Conservation (phyloP, 2,888 invertebrate genomes). For the Drosophila pseudotakahashii region DNA sequence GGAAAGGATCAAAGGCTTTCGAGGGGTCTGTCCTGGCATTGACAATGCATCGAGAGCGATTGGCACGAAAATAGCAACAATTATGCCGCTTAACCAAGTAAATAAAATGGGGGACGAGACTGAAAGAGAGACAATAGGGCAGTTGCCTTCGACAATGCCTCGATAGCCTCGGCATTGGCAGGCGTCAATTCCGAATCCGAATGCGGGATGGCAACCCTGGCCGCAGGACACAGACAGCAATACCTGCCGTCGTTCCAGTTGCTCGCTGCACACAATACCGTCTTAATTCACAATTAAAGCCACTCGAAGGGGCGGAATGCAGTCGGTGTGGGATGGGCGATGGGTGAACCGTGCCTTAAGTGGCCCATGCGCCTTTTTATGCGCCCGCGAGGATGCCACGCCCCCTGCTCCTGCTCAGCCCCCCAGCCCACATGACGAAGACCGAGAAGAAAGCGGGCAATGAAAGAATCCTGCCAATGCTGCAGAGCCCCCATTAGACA, state of each 20-base stretch:
- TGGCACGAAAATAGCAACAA: constrained; percentile 72
- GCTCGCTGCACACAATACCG: constrained; percentile 75
- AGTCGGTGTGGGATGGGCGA: neutral
- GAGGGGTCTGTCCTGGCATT: constrained; percentile 72
- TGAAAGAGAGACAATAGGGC: constrained; percentile 27
- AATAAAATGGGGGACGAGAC: constrained; percentile 57
- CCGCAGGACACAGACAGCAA: constrained; percentile 27
- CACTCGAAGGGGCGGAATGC: constrained; percentile 64
- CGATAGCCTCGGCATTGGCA: constrained; percentile 76
- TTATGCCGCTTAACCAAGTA: constrained; percentile 72
- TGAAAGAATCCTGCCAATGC: constrained; percentile 42
- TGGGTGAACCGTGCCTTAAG: constrained; percentile 55
- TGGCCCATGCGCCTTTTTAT: constrained; percentile 70
- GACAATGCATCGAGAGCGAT: constrained; percentile 76
- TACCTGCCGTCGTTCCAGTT: constrained; percentile 17
- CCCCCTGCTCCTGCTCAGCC: constrained; percentile 1
- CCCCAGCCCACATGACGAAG: constrained; percentile 11
- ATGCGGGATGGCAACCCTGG: constrained; percentile 39
- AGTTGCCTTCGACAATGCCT: constrained; percentile 62
- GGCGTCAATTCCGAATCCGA: neutral
- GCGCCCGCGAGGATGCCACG: constrained; percentile 25
- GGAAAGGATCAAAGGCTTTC: constrained; percentile 66
- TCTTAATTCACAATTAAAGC: constrained; percentile 84
- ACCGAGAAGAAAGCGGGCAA: constrained; percentile 44
- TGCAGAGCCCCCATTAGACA: constrained; percentile 58